Percentiles rank a stretch among this genome's conserved stretches.
Evolutionary conservation across 2,113 vertebrate species (phyloP).

Genomic region (Perccottus glenii): DNA sequence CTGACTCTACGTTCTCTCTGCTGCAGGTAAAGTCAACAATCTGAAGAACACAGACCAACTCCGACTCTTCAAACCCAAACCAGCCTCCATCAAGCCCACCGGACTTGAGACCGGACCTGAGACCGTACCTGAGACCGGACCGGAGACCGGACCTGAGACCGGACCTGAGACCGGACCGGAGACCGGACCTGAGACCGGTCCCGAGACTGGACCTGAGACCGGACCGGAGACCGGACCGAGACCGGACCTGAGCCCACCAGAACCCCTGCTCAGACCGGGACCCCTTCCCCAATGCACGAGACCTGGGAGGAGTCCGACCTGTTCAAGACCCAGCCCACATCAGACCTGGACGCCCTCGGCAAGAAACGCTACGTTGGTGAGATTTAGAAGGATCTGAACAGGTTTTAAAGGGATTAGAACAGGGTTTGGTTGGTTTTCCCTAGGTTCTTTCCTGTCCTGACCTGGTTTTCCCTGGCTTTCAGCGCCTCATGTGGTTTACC

Average conservation of each 20-base stretch:
- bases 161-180: too few species aligned
- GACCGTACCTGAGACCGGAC: too few species aligned
- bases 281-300: constrained; percentile 54
- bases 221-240: too few species aligned
- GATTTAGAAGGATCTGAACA: constrained; percentile 6
- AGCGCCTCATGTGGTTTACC: constrained; percentile 91
- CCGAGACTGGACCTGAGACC: too few species aligned
- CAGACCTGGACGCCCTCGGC: constrained; percentile 88
- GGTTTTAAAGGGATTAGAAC: too few species aligned
- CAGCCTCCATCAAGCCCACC: constrained; percentile 55
- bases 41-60: constrained; percentile 57
- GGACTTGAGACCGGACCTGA: constrained; percentile 56
- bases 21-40: constrained; percentile 59
- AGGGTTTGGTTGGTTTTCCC: too few species aligned
- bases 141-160: too few species aligned
- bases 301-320: constrained; percentile 83
- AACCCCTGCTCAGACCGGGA: neutral
- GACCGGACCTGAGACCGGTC: too few species aligned
- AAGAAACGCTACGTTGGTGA: constrained; percentile 89
- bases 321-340: constrained; percentile 87
- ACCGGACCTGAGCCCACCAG: neutral
- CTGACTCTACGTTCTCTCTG: neutral
- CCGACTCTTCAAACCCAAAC: constrained; percentile 56
- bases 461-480: neutral
- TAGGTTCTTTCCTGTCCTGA: too few species aligned